These are phyloP conservation scores for Cyphomyrmex costatus DNA, from an alignment of 1,140 invertebrate species.

Conservation along the genomic window DNA sequence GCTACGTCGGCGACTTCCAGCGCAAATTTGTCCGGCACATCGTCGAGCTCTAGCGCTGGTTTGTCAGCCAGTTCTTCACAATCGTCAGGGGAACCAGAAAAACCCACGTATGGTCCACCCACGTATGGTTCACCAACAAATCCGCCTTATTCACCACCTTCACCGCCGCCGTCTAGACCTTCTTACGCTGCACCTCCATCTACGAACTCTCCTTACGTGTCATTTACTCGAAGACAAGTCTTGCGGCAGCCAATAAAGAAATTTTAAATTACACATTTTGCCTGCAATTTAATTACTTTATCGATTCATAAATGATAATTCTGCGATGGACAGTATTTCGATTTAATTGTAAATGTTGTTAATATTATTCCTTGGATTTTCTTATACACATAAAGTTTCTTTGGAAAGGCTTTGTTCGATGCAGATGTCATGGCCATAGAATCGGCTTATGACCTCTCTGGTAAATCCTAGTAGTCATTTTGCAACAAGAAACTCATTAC, in stretches of 20 bases:
- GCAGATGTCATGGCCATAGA: neutral
- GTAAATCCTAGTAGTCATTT: slow-evolving; percentile 11
- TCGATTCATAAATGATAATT: neutral
- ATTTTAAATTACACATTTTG: neutral
- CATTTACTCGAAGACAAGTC: slow-evolving; percentile 18
- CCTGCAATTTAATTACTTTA: neutral
- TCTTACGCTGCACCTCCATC: slow-evolving; percentile 3
- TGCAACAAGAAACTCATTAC: slow-evolving; percentile 14
- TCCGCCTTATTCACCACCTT: neutral
- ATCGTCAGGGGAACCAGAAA: neutral
- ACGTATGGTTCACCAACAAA: slow-evolving; percentile 12
- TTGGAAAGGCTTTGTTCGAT: neutral
- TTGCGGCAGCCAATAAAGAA: neutral
- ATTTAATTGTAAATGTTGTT: neutral
- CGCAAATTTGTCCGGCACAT: slow-evolving; percentile 15
- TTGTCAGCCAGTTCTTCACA: slow-evolving; percentile 29
- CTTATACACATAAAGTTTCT: neutral
- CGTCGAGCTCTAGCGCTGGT: neutral
- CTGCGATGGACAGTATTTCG: neutral
- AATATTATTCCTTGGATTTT: neutral
- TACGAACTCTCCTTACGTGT: neutral
- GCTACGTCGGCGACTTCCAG: slow-evolving; percentile 17
- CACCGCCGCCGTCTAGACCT: neutral
- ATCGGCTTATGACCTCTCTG: neutral
- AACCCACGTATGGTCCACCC: slow-evolving; percentile 19